Evolutionary conservation across 2,888 invertebrate genomes (phyloP).

Genomic region (Odontocolon sp.): DNA sequence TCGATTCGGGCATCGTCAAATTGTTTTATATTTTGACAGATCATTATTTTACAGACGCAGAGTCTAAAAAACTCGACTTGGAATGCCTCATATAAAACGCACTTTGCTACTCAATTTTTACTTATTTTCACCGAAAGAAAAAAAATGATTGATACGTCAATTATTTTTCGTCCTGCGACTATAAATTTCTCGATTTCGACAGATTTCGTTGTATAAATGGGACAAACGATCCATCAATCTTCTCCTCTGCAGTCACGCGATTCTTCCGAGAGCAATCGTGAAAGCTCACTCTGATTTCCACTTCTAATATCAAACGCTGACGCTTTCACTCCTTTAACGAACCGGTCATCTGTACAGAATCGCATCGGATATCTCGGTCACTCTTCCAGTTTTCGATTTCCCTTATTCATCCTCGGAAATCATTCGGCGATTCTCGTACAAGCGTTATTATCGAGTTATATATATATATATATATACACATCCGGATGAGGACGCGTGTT

Average conservation of each 20-base stretch:
- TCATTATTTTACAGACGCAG: no score
- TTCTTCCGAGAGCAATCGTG: constrained; percentile 50
- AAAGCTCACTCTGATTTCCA: constrained; percentile 52
- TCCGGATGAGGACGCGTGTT: constrained; percentile 31
- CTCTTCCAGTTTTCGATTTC: constrained; percentile 45
- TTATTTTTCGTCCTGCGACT: not conserved
- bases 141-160: not conserved
- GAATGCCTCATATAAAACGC: no score
- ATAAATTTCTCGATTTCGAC: not conserved
- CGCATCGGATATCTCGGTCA: constrained; percentile 50
- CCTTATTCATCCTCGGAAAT: constrained; percentile 9
- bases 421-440: constrained; percentile 5
- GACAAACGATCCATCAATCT: constrained; percentile 8
- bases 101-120: no score
- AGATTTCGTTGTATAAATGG: not conserved
- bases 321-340: constrained; percentile 60
- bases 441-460: constrained; percentile 15
- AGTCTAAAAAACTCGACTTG: no score
- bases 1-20: no score
- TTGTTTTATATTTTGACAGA: no score
- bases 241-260: constrained; percentile 31
- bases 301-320: constrained; percentile 47
- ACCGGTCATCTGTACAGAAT: constrained; percentile 14
- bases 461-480: constrained; percentile 44
- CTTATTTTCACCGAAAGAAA: no score